A percentile compares a stretch with the other conserved stretches of the same genome.
Conservation (phyloP, 2,797 vertebrate species). For the Lagocephalus sceleratus region DNA sequence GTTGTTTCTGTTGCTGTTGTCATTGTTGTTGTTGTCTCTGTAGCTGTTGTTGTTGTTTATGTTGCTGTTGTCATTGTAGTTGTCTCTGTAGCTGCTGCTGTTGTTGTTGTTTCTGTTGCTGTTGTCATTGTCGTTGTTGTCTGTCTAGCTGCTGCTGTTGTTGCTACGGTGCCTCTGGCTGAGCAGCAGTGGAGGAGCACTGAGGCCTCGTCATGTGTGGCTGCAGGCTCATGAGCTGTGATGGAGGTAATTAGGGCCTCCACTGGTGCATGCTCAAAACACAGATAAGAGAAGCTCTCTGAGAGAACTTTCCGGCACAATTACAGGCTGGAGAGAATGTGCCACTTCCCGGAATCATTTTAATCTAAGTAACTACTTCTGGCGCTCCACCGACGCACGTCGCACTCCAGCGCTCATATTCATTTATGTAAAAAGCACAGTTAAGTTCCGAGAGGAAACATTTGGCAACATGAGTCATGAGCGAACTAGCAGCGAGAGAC, state of each 20-base stretch:
- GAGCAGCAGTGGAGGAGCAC: slow-evolving; percentile 16
- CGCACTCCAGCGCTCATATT: neutral
- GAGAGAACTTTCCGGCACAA: slow-evolving; percentile 35
- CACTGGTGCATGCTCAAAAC: slow-evolving; percentile 43
- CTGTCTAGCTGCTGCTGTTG: too few relatives aligned
- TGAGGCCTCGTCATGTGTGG: slow-evolving; percentile 31
- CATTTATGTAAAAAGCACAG: slow-evolving; percentile 20
- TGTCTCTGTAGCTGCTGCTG: too few relatives aligned
- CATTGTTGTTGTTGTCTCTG: too few relatives aligned
- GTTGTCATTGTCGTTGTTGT: too few relatives aligned
- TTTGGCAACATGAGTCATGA: neutral
- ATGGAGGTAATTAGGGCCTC: slow-evolving; percentile 54
- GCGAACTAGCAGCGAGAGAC: too few relatives aligned
- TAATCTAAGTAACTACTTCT: slow-evolving; percentile 12
- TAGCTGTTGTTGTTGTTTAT: too few relatives aligned
- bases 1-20: too few relatives aligned
- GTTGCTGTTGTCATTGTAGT: too few relatives aligned
- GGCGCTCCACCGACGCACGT: slow-evolving; percentile 5
- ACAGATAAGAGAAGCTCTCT: slow-evolving; percentile 31
- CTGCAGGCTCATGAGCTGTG: slow-evolving; percentile 33
- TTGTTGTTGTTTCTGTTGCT: neutral
- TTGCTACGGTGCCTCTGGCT: neutral
- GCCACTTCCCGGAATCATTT: slow-evolving; percentile 27
- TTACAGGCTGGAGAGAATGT: slow-evolving; percentile 34
- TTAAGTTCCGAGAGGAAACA: neutral